Evolutionary conservation across 2,888 invertebrate genomes (phyloP), one percentile per base, ranked within the genome.

Genomic region (Gastracanthus pulcherrimus): DNA sequence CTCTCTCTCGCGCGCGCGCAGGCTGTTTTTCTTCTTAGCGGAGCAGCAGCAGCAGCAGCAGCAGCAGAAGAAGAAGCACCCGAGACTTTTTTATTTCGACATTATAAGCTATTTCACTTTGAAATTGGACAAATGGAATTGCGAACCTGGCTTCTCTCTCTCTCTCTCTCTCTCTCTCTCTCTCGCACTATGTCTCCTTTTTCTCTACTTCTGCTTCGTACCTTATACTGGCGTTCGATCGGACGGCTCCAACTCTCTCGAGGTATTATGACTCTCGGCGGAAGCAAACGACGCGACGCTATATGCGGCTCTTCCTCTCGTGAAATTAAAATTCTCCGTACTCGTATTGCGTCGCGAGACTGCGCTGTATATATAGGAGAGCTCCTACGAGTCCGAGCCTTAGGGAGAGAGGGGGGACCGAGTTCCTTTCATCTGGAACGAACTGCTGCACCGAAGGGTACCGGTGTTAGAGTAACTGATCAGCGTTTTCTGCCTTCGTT

Each of bases 51-150:
- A 13, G 26, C 6, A 55, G 5, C 9, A 19, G 13, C 38, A 58
- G n/a, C 4, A 23, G 48, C 16, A 72, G 41, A 41, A 66, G 58
- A 13, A 67, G 55, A 19, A 23, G 55, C 26, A n/a, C 51, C 82
- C 71, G 80, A 82, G 78, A 86, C 86, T 85, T 87, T 72, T 89
- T 89, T 87, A 88, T 88, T 87, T 87, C 87, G 85, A 85, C 86
- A 85, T 88, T 88, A 88, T 88, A 88, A 88, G 85, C 87, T 86
- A 89, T 88, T 88, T 87, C 86, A 87, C 86, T 87, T 88, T 86
- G 85, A 88, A 88, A 89, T 87, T 84, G 87, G 86, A 87, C 89
- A 87, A 89, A 87, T 88, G 87, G 85, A 88, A 89, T 88, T 86
- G 87, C 86, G 79, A 84, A 76, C 77, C 79, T 79, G 81, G 81